Conservation (phyloP, 1,140 invertebrate genomes). For the Micrasema longulum region DNA sequence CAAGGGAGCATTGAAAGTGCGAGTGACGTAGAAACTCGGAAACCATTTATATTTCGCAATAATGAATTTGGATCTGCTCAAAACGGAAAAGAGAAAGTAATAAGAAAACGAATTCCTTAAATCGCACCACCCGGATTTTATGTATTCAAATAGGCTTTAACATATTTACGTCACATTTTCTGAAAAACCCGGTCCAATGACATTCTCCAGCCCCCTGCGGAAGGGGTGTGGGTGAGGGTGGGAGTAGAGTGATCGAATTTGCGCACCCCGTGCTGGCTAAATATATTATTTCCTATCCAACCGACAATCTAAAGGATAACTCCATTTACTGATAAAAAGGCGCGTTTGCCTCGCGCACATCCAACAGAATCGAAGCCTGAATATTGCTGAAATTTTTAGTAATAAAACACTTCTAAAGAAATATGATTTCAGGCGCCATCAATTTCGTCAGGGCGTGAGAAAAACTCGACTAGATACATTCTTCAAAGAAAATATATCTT, state of each 20-base stretch:
- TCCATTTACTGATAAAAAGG: conserved; percentile 48
- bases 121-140: conserved; percentile 33
- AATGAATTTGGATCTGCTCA: too few relatives aligned
- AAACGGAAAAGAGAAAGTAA: too few relatives aligned
- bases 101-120: conserved; percentile 33
- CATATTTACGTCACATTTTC: conserved; percentile 40
- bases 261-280: conserved; percentile 45
- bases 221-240: not conserved
- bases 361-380: conserved; percentile 24
- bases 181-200: conserved; percentile 6
- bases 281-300: conserved; percentile 53
- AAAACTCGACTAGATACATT: too few relatives aligned
- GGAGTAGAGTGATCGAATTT: conserved; percentile 49
- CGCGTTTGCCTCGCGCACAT: conserved; percentile 35
- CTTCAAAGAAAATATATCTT: too few relatives aligned
- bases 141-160: conserved; percentile 38
- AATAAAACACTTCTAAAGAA: conserved; percentile 34
- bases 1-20: too few relatives aligned
- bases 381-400: conserved; percentile 30
- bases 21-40: too few relatives aligned
- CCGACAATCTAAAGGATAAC: conserved; percentile 51
- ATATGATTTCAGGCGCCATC: conserved; percentile 6
- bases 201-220: conserved; percentile 20
- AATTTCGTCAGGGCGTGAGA: too few relatives aligned
- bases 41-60: too few relatives aligned